phyloP scores from a whole-genome alignment of 2,797 vertebrate species.

The Enteromius radiatus region DNA sequence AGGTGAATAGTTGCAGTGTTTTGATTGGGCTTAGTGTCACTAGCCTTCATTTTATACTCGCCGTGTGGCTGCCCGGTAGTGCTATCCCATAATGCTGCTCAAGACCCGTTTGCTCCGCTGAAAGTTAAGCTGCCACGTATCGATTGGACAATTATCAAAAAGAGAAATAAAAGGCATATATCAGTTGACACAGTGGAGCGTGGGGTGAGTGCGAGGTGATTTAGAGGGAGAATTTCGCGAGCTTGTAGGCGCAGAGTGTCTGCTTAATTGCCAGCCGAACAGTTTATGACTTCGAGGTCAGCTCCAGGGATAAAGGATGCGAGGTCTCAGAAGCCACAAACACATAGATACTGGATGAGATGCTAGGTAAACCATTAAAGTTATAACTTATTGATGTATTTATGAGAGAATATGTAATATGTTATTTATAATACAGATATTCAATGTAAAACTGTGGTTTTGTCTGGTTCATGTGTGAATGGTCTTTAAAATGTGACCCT shows the following conservation, averaged over 20 bases:
- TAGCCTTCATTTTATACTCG: slow-evolving; percentile 45
- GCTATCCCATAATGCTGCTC: slow-evolving; percentile 21
- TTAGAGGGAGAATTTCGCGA: slow-evolving; percentile 15
- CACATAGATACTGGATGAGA: slow-evolving; percentile 28
- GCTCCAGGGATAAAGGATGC: slow-evolving; percentile 5
- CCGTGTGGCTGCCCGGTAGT: slow-evolving; percentile 8
- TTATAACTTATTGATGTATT: slow-evolving; percentile 38
- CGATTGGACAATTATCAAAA: slow-evolving; percentile 39
- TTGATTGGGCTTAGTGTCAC: slow-evolving; percentile 41
- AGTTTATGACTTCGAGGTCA: slow-evolving; percentile 40
- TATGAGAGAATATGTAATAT: slow-evolving; percentile 42
- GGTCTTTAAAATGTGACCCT: background rate
- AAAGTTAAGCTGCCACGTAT: slow-evolving; percentile 12
- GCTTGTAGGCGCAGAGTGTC: slow-evolving; percentile 25
- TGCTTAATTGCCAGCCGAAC: slow-evolving; percentile 35
- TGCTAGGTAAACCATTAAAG: slow-evolving; percentile 21
- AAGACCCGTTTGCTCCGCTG: background rate
- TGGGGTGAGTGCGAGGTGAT: slow-evolving; percentile 14
- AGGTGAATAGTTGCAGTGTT: slow-evolving; percentile 48
- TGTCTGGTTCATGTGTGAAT: slow-evolving; percentile 24
- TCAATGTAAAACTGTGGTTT: slow-evolving; percentile 27
- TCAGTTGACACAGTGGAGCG: slow-evolving; percentile 24
- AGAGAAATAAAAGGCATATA: slow-evolving; percentile 25
- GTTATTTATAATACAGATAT: slow-evolving; percentile 55
- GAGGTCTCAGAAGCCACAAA: slow-evolving; percentile 26